phyloP scores from a whole-genome alignment of 2,888 invertebrate genomes.

The Gandaritis pyraliata region DNA sequence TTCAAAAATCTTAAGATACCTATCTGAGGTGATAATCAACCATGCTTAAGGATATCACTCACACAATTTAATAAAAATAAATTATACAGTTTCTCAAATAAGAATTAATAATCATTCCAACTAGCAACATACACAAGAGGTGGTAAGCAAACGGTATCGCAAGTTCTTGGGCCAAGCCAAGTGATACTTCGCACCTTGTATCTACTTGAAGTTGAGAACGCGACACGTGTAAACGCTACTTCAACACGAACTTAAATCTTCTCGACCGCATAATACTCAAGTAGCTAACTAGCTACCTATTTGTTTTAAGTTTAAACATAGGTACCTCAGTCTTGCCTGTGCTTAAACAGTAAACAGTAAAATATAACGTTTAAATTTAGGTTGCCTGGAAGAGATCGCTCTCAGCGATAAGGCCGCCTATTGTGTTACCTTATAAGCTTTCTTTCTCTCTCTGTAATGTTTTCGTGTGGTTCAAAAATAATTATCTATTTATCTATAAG shows the following conservation, averaged over 20 bases:
- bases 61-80: background rate
- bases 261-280: constrained; percentile 53
- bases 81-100: background rate
- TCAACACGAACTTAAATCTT: constrained; percentile 66
- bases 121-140: constrained; percentile 40
- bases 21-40: too few species aligned
- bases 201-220: constrained; percentile 50
- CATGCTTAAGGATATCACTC: too few species aligned
- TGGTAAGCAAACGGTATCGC: constrained; percentile 56
- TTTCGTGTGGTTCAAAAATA: too few species aligned
- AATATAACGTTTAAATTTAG: too few species aligned
- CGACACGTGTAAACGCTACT: constrained; percentile 61
- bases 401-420: too few species aligned
- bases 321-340: too few species aligned
- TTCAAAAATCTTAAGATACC: too few species aligned
- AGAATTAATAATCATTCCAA: constrained; percentile 1
- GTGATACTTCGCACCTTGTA: constrained; percentile 50
- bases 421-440: too few species aligned
- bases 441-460: too few species aligned
- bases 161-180: constrained; percentile 48
- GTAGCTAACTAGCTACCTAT: background rate
- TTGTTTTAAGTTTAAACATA: constrained; percentile 1
- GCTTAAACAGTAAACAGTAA: too few species aligned
- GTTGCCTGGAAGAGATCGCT: too few species aligned
- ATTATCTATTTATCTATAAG: too few species aligned